Percentiles rank a stretch among this genome's conserved stretches.
Evolutionary conservation across 2,888 invertebrate species (phyloP).

Genomic region (Leptopilina syphax): DNA sequence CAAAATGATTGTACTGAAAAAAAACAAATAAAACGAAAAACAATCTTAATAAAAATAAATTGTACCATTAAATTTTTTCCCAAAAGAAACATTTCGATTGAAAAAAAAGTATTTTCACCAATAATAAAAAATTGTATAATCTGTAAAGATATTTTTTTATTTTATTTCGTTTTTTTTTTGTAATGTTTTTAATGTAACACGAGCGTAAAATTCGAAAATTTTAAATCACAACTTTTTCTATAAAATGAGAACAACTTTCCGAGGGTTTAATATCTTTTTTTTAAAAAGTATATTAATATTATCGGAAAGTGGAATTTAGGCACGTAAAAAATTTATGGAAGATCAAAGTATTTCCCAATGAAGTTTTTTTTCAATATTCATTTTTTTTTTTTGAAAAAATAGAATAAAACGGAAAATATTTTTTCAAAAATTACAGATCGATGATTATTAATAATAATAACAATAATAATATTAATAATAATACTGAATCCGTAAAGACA

Average conservation of each 20-base stretch:
- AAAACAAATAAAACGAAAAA: neutral
- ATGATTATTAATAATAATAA: conserved; percentile 25
- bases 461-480: conserved; percentile 8
- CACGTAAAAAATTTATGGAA: conserved; percentile 33
- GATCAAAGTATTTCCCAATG: conserved; percentile 8
- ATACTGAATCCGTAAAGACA: conserved; percentile 13
- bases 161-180: conserved; percentile 23
- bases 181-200: conserved; percentile 5
- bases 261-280: neutral
- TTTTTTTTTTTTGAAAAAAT: neutral
- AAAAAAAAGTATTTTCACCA: too few relatives aligned
- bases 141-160: conserved; percentile 29
- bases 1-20: neutral
- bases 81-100: too few relatives aligned
- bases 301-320: conserved; percentile 33
- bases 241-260: conserved; percentile 9
- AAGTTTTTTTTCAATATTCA: neutral
- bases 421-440: neutral
- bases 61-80: too few relatives aligned
- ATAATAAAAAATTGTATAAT: neutral
- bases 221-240: conserved; percentile 40
- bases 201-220: conserved; percentile 40
- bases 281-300: neutral
- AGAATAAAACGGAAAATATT: neutral
- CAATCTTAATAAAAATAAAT: too few relatives aligned